Evolutionary conservation across 1,140 invertebrate genomes (phyloP).

Genomic region (Trypoxylus dichotomus): DNA sequence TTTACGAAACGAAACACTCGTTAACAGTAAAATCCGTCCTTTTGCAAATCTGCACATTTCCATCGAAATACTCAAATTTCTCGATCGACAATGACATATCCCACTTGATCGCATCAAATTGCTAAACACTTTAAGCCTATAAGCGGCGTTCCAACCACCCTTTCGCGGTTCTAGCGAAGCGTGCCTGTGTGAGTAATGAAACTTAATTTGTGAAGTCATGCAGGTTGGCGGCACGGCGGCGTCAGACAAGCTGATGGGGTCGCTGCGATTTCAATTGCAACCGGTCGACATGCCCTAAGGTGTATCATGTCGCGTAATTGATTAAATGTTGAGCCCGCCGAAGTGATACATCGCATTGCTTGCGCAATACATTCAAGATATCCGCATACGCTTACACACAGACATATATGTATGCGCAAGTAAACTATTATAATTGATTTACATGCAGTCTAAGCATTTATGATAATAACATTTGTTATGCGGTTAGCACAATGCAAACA

Average conservation of each 20-base stretch:
- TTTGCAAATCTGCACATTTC: neutral
- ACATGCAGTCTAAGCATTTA: neutral
- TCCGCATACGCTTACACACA: neutral
- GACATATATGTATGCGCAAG: neutral
- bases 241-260: neutral
- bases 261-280: slow-evolving; percentile 3
- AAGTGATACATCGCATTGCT: neutral
- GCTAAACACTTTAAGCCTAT: neutral
- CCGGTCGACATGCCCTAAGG: neutral
- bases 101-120: neutral
- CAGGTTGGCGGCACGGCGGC: neutral
- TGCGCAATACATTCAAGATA: neutral
- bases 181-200: neutral
- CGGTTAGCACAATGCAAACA: neutral
- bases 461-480: neutral
- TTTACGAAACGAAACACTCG: too few relatives aligned
- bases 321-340: neutral
- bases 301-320: neutral
- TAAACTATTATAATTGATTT: neutral
- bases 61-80: neutral
- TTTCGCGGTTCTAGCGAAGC: neutral
- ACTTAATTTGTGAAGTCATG: slow-evolving; percentile 9
- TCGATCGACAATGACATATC: neutral
- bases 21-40: too few relatives aligned
- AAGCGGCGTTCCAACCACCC: neutral